Base-by-base conservation (phyloP, 2,888 invertebrate genomes). In the Cinara cedri region DNA sequence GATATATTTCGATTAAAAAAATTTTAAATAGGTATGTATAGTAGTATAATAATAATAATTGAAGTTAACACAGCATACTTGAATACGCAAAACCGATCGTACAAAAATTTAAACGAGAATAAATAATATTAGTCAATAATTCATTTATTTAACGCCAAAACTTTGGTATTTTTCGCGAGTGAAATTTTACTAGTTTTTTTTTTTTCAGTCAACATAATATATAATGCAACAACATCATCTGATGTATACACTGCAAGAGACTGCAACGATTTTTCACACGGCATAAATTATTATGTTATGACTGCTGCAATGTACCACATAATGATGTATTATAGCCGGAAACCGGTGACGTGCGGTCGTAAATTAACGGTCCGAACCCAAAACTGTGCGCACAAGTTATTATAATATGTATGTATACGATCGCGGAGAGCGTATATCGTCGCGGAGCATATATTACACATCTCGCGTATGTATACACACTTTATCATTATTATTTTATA, bases 251-350 rank as follows among this genome's bases (percentile, higher is more conserved):
- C 63, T 13, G 42, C 19, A 42, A 63, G 34, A 6, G 34, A 34
- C 34, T n/a, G 62, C 1, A 62, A 44, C n/a, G 60, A 65, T 34
- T 34, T 78, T 70, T 78, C 76, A 68, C 76, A 78, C 76, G 76
- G 34, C 49, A 70, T 78, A 44, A 60, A 70, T 60, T 70, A 66
- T 49, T 68, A 49, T 66, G 6, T 34, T 34, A 26, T 60, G 68
- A 66, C 46, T 46, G 19, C 66, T 4, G 34, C 34, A 34, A 6
- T 34, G 34, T 34, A 34, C 34, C 34, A 34, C 34, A 34, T 26
- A 70, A 78, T 78, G 76, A 78, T 78, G 76, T 78, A 78, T 78
- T 78, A 54, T 24, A 13, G 26, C 68, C 76, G 76, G 76, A 78
- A 78, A 60, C 68, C 42, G 68, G 26, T 68, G 76, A 78, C 76